These are phyloP conservation scores for Boloria selene DNA, from an alignment of 2,888 invertebrate genomes.

Conservation along the genomic window DNA sequence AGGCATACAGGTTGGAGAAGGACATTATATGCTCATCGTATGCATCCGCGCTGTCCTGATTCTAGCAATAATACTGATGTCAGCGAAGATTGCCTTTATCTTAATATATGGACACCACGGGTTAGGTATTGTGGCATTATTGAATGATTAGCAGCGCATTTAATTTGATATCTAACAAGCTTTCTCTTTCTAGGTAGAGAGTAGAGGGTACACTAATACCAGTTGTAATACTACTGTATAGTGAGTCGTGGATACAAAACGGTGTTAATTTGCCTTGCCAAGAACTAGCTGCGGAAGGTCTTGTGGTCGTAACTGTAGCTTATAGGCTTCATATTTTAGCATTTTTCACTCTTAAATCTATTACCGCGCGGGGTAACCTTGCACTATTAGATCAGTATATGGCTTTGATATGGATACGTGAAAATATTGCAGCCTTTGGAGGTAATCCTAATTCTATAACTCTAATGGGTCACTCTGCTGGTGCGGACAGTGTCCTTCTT, in stretches of 20 bases:
- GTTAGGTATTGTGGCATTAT: conserved; percentile 55
- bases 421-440: conserved; percentile 90
- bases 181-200: conserved; percentile 72
- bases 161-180: conserved; percentile 9
- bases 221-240: conserved; percentile 87
- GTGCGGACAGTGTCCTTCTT: conserved; percentile 86
- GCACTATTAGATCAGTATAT: conserved; percentile 93
- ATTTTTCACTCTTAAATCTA: conserved; percentile 82
- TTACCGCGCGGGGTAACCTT: conserved; percentile 89
- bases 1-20: conserved; percentile 87
- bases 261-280: conserved; percentile 84
- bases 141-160: conserved; percentile 4
- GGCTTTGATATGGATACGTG: conserved; percentile 89
- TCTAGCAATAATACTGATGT: conserved; percentile 56
- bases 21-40: conserved; percentile 86
- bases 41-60: conserved; percentile 87
- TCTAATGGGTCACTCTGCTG: conserved; percentile 91
- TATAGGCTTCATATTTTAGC: conserved; percentile 88
- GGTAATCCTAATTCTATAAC: conserved; percentile 91
- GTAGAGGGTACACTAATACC: conserved; percentile 82
- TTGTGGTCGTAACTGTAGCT: conserved; percentile 86
- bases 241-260: conserved; percentile 81
- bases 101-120: conserved; percentile 95
- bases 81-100: conserved; percentile 93
- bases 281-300: conserved; percentile 87